These are phyloP conservation scores for Lepus europaeus DNA, from an alignment of 2,113 vertebrate genomes.

Conservation along the genomic window DNA sequence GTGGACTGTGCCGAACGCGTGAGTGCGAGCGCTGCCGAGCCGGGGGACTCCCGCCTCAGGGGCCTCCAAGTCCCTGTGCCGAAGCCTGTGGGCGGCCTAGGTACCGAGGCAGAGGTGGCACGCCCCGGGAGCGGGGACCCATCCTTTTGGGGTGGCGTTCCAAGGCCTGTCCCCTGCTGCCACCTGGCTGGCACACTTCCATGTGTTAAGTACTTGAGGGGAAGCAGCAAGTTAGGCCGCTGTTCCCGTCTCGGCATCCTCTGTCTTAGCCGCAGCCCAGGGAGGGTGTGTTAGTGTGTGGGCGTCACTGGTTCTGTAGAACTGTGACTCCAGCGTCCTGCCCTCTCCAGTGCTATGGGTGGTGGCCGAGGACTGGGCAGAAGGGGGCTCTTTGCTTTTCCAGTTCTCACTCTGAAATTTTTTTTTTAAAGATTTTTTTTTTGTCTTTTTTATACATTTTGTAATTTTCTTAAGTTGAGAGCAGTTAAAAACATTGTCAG, in stretches of 20 bases:
- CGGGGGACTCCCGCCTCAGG: not conserved
- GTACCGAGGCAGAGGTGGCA: no score
- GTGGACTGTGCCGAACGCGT: conserved; percentile 93
- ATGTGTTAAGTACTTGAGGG: no score
- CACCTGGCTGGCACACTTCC: not conserved
- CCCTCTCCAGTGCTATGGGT: not conserved
- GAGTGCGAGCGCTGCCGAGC: not conserved
- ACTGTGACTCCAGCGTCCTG: not conserved
- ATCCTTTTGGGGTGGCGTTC: not conserved
- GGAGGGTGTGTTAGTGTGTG: not conserved
- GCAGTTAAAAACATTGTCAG: no score
- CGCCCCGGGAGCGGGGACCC: not conserved
- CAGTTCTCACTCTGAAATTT: no score
- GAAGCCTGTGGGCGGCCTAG: no score
- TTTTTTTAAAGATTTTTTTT: no score
- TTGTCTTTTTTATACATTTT: no score
- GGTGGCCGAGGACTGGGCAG: not conserved
- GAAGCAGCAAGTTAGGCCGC: not conserved
- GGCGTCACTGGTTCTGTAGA: not conserved
- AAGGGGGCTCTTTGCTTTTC: not conserved
- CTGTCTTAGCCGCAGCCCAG: not conserved
- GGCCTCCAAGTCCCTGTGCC: no score
- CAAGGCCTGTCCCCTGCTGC: not conserved
- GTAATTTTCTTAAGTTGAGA: no score
- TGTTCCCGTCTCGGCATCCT: fast-evolving